These are phyloP conservation scores for Protosalanx chinensis DNA, from an alignment of 2,797 vertebrate species.

Conservation along the genomic window DNA sequence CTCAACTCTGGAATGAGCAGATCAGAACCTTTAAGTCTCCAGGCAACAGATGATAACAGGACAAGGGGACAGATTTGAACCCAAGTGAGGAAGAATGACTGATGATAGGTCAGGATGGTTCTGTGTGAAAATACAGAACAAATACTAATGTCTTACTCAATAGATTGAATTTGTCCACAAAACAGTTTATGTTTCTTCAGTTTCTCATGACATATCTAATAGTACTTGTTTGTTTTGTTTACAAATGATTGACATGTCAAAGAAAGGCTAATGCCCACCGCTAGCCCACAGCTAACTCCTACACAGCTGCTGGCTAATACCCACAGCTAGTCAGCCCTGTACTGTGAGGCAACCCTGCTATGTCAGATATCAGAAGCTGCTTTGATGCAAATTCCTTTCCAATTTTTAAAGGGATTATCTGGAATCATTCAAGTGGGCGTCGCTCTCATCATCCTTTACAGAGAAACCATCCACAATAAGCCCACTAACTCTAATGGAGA, in stretches of 20 bases:
- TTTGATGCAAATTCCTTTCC: constrained; percentile 31
- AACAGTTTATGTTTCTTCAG: not conserved
- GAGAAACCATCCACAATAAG: not conserved
- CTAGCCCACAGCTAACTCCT: not conserved
- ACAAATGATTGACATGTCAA: too few species aligned
- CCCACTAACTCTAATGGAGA: not conserved
- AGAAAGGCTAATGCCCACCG: too few species aligned
- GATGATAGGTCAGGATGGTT: constrained; percentile 7
- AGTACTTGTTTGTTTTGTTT: too few species aligned
- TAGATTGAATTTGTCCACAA: not conserved
- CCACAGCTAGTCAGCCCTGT: constrained; percentile 6
- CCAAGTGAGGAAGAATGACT: constrained; percentile 12
- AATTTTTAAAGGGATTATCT: constrained; percentile 22
- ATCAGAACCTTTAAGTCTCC: constrained; percentile 23
- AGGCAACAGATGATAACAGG: not conserved
- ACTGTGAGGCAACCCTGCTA: constrained; percentile 1
- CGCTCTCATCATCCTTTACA: constrained; percentile 14
- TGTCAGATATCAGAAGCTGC: constrained; percentile 29
- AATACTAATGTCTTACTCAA: not conserved
- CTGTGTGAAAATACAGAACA: not conserved
- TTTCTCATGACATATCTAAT: not conserved
- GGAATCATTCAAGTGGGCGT: constrained; percentile 7
- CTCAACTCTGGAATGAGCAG: constrained; percentile 18
- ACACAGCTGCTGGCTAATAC: not conserved
- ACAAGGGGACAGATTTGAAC: constrained; percentile 26